A percentile compares a stretch with the other conserved stretches of the same genome.
Conservation (phyloP, 2,113 vertebrate genomes). For the Thermophis baileyi region DNA sequence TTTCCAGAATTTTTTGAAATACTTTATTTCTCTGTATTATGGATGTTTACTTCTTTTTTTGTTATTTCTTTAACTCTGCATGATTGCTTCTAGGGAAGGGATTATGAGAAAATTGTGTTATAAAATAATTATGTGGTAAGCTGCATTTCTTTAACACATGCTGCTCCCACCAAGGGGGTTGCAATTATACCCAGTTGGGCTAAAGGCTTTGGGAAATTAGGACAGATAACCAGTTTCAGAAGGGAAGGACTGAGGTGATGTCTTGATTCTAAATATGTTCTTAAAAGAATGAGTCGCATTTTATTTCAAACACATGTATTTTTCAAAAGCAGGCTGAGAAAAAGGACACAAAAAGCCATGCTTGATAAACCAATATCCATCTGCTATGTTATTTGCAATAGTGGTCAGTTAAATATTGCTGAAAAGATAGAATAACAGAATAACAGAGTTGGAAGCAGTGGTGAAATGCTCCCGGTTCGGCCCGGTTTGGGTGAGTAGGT, state of each 20-base stretch:
- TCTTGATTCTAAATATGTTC: neutral
- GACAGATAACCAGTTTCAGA: neutral
- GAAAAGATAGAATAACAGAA: neutral
- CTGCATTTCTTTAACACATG: constrained; percentile 16
- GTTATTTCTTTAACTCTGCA: neutral
- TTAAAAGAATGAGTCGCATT: neutral
- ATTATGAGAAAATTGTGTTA: constrained; percentile 10
- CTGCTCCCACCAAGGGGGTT: neutral
- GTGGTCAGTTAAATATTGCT: neutral
- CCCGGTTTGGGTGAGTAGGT: no score
- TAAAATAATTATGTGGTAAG: constrained; percentile 11
- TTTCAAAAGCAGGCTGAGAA: neutral
- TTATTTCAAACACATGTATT: neutral
- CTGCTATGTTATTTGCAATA: neutral
- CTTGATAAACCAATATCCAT: neutral
- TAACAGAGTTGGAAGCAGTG: neutral
- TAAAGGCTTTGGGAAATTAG: neutral
- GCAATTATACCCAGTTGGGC: constrained; percentile 8
- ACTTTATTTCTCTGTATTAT: neutral
- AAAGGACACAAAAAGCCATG: neutral
- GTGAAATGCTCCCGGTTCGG: no score
- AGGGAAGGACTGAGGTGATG: neutral
- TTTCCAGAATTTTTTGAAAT: neutral
- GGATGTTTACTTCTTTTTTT: neutral
- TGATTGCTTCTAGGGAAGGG: neutral